Evolutionary conservation across 2,797 vertebrate genomes (phyloP).

Genomic region (Lateolabrax maculatus): DNA sequence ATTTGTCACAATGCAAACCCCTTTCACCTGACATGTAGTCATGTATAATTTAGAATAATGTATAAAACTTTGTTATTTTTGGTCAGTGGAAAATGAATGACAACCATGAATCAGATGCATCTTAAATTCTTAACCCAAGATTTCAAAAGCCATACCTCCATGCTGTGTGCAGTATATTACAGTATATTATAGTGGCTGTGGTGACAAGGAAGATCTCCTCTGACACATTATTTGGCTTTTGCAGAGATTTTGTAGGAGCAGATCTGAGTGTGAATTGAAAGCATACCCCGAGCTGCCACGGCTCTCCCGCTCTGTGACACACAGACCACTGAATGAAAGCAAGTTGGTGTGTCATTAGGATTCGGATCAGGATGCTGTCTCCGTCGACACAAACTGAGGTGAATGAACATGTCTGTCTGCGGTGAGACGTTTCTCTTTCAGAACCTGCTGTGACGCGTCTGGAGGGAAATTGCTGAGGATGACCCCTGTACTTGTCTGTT

Average conservation of each 20-base stretch:
- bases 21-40: not conserved
- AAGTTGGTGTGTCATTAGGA: conserved; percentile 76
- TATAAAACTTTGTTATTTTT: not conserved
- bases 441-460: conserved; percentile 66
- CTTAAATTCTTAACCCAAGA: not conserved
- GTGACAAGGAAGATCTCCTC: conserved; percentile 35
- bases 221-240: conserved; percentile 48
- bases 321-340: conserved; percentile 60
- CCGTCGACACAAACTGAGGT: conserved; percentile 77
- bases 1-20: not conserved
- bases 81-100: not conserved
- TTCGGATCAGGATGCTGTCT: conserved; percentile 78
- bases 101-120: not conserved
- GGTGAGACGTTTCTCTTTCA: conserved; percentile 70
- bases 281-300: conserved; percentile 57
- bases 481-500: conserved; percentile 71
- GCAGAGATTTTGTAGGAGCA: conserved; percentile 49
- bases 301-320: conserved; percentile 64
- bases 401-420: conserved; percentile 85
- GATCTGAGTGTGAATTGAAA: conserved; percentile 61
- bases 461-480: conserved; percentile 68
- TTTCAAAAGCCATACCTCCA: not conserved
- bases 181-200: not conserved
- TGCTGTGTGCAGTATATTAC: not conserved
- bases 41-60: not conserved